phyloP scores from a whole-genome alignment of 2,113 vertebrate species.

The Pholis gunnellus region DNA sequence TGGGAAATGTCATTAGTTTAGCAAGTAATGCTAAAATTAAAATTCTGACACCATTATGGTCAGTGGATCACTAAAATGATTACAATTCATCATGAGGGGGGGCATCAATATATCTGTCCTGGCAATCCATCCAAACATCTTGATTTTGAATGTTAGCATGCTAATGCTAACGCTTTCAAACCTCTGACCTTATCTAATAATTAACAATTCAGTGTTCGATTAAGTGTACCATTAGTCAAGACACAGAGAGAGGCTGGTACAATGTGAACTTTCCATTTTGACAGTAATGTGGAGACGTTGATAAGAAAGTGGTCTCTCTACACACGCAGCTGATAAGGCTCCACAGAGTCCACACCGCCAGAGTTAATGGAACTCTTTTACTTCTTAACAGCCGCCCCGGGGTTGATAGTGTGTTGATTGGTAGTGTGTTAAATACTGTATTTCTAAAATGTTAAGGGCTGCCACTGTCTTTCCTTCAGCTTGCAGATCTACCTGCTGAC shows the following conservation, averaged over 20 bases:
- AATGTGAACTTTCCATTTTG: conserved; percentile 16
- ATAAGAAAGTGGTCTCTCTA: conserved; percentile 10
- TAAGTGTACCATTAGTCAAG: not conserved
- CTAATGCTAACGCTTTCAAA: not conserved
- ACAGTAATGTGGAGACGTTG: conserved; percentile 11
- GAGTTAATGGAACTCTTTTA: not conserved
- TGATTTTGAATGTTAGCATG: not conserved
- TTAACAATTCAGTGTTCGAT: not conserved
- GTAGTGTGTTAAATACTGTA: not conserved
- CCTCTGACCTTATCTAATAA: too few species aligned
- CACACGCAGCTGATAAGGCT: conserved; percentile 14
- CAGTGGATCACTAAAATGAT: too few species aligned
- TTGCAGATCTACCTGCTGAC: not conserved
- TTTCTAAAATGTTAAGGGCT: conserved; percentile 1
- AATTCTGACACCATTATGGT: too few species aligned
- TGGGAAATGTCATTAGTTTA: not conserved
- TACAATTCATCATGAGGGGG: too few species aligned
- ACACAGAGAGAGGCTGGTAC: not conserved
- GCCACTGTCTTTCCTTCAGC: not conserved
- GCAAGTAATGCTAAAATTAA: too few species aligned
- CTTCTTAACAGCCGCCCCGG: not conserved
- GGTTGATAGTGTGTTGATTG: not conserved
- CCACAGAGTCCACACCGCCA: not conserved
- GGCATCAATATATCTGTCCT: not conserved
- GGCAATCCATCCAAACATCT: not conserved